phyloP scores from a whole-genome alignment of 1,140 invertebrate species.

The Saccostrea cuccullata region DNA sequence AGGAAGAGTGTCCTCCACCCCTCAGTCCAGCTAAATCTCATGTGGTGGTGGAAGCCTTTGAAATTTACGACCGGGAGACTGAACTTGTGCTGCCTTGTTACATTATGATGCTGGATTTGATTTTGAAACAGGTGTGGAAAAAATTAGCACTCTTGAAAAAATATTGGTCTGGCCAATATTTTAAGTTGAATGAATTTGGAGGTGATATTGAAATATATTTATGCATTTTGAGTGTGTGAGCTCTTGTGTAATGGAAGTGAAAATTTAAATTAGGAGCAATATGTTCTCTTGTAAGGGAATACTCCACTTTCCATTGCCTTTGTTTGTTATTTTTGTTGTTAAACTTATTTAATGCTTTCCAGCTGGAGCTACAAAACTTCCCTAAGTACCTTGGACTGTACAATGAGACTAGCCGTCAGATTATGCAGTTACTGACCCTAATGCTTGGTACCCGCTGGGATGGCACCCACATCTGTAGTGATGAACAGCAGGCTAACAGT shows the following conservation, averaged over 20 bases:
- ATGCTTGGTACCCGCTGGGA: conserved; percentile 90
- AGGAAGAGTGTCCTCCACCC: conserved; percentile 68
- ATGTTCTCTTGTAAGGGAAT: too few species aligned
- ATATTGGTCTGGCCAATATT: neutral
- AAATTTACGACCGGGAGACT: conserved; percentile 74
- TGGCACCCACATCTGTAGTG: conserved; percentile 85
- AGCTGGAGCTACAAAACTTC: conserved; percentile 96
- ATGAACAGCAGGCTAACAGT: conserved; percentile 81
- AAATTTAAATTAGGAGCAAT: too few species aligned
- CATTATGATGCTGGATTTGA: conserved; percentile 94
- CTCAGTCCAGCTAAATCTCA: conserved; percentile 72
- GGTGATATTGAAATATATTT: too few species aligned
- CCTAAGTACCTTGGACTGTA: conserved; percentile 90
- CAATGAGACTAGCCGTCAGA: conserved; percentile 86
- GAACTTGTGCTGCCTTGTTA: conserved; percentile 89
- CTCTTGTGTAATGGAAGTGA: too few species aligned
- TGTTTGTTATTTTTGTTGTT: neutral
- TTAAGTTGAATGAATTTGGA: too few species aligned
- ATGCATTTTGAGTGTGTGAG: too few species aligned
- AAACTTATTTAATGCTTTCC: conserved; percentile 54
- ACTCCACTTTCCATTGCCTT: too few species aligned
- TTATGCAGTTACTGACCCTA: conserved; percentile 88
- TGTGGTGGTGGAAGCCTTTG: conserved; percentile 64
- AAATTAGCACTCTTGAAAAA: neutral
- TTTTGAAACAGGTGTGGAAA: conserved; percentile 93